Conservation (phyloP, 2,797 vertebrate genomes). For the Pseudochaenichthys georgianus region DNA sequence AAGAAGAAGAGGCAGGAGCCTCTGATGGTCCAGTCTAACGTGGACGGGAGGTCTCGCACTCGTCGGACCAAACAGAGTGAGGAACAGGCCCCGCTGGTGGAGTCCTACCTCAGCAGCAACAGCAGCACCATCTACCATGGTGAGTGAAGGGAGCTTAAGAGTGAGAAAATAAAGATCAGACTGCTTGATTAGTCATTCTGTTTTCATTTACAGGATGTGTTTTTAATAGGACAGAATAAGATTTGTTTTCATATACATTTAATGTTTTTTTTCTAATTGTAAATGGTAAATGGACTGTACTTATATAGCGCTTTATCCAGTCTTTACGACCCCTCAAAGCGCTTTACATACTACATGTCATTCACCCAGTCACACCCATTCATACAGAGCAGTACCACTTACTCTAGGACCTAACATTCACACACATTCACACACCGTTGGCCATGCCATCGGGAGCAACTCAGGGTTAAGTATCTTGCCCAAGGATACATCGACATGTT, state of each 20-base stretch:
- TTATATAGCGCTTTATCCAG: too few species aligned
- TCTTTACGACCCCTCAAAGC: too few species aligned
- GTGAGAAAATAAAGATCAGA: slow-evolving; percentile 30
- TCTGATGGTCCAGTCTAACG: slow-evolving; percentile 97
- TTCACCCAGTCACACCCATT: too few species aligned
- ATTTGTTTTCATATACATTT: not conserved
- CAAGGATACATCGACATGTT: too few species aligned
- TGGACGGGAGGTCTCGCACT: slow-evolving; percentile 91
- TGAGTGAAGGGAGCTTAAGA: slow-evolving; percentile 67
- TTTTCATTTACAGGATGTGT: slow-evolving; percentile 10
- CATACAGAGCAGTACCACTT: too few species aligned
- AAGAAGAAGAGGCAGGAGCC: slow-evolving; percentile 98
- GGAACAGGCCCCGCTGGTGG: slow-evolving; percentile 97
- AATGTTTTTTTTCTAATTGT: slow-evolving; percentile 3
- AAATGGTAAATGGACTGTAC: not conserved
- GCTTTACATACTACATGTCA: too few species aligned
- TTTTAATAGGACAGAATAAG: slow-evolving; percentile 24
- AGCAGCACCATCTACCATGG: slow-evolving; percentile 97
- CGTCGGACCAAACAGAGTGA: slow-evolving; percentile 94
- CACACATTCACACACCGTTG: too few species aligned
- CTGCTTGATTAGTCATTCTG: slow-evolving; percentile 40
- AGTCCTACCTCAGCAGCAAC: slow-evolving; percentile 97
- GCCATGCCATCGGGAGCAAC: too few species aligned
- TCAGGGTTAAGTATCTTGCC: too few species aligned
- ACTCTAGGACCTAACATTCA: too few species aligned